Percentiles rank a stretch among this genome's conserved stretches.
These are phyloP conservation scores for Microplitis demolitor DNA, from an alignment of 1,140 invertebrate genomes.

Conservation along the genomic window DNA sequence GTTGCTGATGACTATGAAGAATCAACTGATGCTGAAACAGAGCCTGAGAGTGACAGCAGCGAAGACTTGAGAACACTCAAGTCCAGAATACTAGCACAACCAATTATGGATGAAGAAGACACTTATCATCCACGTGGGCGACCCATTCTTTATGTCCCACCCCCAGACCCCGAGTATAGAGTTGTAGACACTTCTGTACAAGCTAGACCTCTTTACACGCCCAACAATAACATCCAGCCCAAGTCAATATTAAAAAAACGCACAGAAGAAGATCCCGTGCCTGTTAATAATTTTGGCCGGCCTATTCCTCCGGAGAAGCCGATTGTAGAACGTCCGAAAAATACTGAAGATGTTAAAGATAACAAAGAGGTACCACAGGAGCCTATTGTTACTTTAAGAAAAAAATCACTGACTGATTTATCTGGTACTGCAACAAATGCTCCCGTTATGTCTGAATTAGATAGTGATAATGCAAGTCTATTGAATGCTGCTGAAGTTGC, in stretches of 20 bases:
- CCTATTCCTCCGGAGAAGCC: constrained; percentile 50
- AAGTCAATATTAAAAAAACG: constrained; percentile 76
- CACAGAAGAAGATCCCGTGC: constrained; percentile 47
- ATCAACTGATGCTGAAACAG: constrained; percentile 30
- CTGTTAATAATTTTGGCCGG: constrained; percentile 45
- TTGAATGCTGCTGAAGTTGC: constrained; percentile 54
- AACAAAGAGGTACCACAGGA: not conserved
- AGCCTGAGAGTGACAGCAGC: constrained; percentile 42
- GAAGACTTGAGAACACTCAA: constrained; percentile 64
- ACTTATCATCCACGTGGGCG: constrained; percentile 71
- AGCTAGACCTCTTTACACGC: not conserved
- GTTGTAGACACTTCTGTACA: constrained; percentile 17
- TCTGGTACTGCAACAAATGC: constrained; percentile 21
- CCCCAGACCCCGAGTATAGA: constrained; percentile 29
- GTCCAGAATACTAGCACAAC: constrained; percentile 58
- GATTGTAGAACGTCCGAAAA: constrained; percentile 31
- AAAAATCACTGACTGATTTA: constrained; percentile 48
- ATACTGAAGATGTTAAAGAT: constrained; percentile 22
- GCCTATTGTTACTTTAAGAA: constrained; percentile 49
- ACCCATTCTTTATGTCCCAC: constrained; percentile 33
- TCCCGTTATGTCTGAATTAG: constrained; percentile 41
- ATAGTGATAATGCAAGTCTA: constrained; percentile 44
- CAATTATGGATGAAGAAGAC: constrained; percentile 66
- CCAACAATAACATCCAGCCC: constrained; percentile 66
- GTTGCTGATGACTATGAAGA: constrained; percentile 31